phyloP scores from a whole-genome alignment of 2,797 vertebrate genomes.

The Neosalanx taihuensis region DNA sequence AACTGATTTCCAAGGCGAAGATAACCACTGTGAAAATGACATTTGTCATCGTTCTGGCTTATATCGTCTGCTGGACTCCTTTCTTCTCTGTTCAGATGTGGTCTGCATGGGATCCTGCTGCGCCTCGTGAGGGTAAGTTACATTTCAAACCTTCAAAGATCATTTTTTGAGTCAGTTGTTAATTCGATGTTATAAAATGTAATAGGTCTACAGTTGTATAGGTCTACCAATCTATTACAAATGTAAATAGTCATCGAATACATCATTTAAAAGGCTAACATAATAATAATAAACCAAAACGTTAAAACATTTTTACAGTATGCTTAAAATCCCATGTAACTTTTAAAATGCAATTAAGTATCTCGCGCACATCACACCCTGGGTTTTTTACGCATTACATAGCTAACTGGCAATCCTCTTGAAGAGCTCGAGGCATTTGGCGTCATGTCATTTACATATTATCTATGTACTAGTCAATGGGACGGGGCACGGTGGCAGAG shows the following conservation, averaged over 20 bases:
- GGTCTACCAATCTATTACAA: background rate
- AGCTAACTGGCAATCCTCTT: background rate
- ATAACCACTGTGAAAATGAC: slow-evolving; percentile 95
- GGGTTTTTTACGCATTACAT: slow-evolving; percentile 2
- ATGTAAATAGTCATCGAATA: background rate
- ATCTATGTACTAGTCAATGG: too few relatives aligned
- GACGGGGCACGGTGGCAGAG: too few relatives aligned
- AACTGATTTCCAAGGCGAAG: slow-evolving; percentile 92
- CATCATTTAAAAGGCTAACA: background rate
- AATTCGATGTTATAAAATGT: background rate
- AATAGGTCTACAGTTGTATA: background rate
- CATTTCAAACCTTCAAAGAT: slow-evolving; percentile 3
- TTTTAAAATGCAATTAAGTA: background rate
- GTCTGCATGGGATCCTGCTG: slow-evolving; percentile 87
- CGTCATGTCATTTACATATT: background rate
- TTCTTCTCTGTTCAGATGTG: slow-evolving; percentile 97
- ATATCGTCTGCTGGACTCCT: slow-evolving; percentile 91
- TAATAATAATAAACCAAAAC: background rate
- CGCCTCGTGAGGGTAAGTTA: slow-evolving; percentile 85
- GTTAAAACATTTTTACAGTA: too few relatives aligned
- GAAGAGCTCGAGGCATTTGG: background rate
- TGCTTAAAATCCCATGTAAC: background rate
- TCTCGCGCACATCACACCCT: background rate
- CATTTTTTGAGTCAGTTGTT: background rate
- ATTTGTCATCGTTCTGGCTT: slow-evolving; percentile 90